Evolutionary conservation across 1,140 invertebrate species (phyloP), one percentile per base, ranked within the genome.

Genomic region (Brachionus plicatilis): DNA sequence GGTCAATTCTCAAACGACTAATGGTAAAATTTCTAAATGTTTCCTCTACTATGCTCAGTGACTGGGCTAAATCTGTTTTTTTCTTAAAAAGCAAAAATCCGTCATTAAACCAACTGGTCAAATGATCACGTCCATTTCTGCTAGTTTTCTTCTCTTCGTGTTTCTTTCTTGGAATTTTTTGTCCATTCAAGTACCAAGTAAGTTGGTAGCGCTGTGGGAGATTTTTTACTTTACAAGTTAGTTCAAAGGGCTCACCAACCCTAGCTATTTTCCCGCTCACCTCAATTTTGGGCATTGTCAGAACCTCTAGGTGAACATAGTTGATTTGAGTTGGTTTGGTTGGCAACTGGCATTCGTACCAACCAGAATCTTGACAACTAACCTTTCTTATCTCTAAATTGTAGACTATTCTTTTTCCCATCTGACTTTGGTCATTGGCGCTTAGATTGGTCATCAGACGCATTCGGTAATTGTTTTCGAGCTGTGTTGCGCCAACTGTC

Each of bases 291-390:
- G 79, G 79, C 7, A 82, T n/a, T 14, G n/a, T 47, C 12, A 82
- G 33, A 20, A 82, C 79, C 29, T 82, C 79, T 20, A 82, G 27
- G 37, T 82, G 12, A n/a, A 82, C 33, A 41, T 82, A 82, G 27
- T 82, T 60, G 27, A 65, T 82, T 82, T 82, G 24, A 41, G 79
- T 82, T 11, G 79, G 79, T 37, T 82, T 82, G 9, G 79, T 82
- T 9, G 79, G 79, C n/a, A 82, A 41, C 45, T 82, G 79, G 17
- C 79, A 82, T 29, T 82, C 79, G 27, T 82, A 82, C 79, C 79
- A 82, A 7, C 79, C 79, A 33, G 79, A 60, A 68, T 82, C 79
- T 60, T 33, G 8, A 11, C 8, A 12, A 12, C 41, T 33, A 65
- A 82, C 50, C 17, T 82, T 82, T 20, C 79, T 37, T 29, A 82